Conservation (phyloP, 1,140 invertebrate genomes). For the Aculops lycopersici region DNA sequence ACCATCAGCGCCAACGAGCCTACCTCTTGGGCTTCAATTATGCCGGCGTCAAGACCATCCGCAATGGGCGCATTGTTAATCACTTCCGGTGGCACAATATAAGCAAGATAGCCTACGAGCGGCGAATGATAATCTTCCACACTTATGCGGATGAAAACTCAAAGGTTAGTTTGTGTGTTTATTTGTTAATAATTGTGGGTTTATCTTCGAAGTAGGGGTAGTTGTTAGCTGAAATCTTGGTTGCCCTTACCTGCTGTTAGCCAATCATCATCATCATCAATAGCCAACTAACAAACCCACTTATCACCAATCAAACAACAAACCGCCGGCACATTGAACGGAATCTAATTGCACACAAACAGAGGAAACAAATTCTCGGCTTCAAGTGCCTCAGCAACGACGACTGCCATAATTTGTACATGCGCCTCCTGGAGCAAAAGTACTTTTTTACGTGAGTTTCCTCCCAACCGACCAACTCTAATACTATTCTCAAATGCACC, state of each 20-base stretch:
- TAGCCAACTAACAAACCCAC: too few relatives aligned
- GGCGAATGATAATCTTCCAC: not conserved
- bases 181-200: not conserved
- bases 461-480: too few relatives aligned
- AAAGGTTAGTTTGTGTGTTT: not conserved
- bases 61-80: not conserved
- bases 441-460: not conserved
- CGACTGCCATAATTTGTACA: not conserved
- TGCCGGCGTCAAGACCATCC: not conserved
- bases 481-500: too few relatives aligned
- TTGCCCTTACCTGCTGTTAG: not conserved
- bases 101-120: not conserved
- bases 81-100: not conserved
- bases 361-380: not conserved
- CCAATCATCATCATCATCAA: too few relatives aligned
- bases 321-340: too few relatives aligned
- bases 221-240: not conserved
- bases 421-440: not conserved
- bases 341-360: not conserved
- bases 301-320: too few relatives aligned
- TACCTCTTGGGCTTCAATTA: not conserved
- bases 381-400: not conserved
- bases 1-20: not conserved
- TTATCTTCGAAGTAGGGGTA: not conserved
- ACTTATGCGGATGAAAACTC: not conserved